These are phyloP conservation scores for Aplochiton taeniatus DNA, from an alignment of 2,797 vertebrate species.

Conservation along the genomic window DNA sequence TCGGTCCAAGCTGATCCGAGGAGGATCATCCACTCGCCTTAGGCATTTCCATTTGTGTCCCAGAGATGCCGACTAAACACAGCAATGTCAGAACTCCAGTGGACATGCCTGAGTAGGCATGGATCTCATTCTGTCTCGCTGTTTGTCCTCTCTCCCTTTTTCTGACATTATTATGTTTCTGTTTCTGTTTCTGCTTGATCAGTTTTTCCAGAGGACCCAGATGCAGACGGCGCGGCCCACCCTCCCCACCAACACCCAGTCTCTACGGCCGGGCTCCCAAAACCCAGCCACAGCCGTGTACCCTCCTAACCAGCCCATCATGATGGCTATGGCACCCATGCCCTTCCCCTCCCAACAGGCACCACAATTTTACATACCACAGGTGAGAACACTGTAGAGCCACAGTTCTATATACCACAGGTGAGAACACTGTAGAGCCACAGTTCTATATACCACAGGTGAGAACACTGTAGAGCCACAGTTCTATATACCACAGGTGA, in stretches of 20 bases:
- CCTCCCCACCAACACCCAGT: slow-evolving; percentile 88
- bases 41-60: too few species aligned
- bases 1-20: too few species aligned
- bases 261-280: slow-evolving; percentile 90
- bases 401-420: too few species aligned
- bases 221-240: slow-evolving; percentile 90
- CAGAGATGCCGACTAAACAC: too few species aligned
- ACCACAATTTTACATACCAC: slow-evolving; percentile 95
- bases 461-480: too few species aligned
- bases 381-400: slow-evolving; percentile 74
- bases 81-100: too few species aligned
- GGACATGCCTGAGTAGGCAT: too few species aligned
- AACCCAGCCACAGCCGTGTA: slow-evolving; percentile 88
- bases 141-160: not conserved
- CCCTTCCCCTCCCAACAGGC: slow-evolving; percentile 93
- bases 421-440: too few species aligned
- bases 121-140: not conserved
- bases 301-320: slow-evolving; percentile 91
- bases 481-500: too few species aligned
- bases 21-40: too few species aligned
- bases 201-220: slow-evolving; percentile 98
- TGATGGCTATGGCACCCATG: slow-evolving; percentile 98
- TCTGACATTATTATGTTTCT: too few species aligned
- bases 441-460: too few species aligned
- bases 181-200: not conserved